Conservation (phyloP, 1,140 invertebrate species). For the Bilobella aurantiaca region DNA sequence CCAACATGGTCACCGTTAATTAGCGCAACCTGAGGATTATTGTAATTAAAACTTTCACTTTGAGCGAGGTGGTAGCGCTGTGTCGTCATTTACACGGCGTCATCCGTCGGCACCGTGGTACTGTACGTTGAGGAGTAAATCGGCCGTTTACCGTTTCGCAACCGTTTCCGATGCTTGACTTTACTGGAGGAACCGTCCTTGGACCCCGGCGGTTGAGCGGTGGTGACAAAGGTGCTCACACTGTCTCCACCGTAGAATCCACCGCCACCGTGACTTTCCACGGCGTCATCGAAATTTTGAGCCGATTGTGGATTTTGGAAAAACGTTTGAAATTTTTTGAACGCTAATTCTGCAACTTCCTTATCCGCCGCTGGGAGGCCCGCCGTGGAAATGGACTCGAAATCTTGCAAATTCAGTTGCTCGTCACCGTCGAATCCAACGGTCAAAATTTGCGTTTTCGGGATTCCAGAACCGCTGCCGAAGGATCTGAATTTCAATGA, state of each 20-base stretch:
- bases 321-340: slow-evolving; percentile 25
- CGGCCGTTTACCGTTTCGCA: background rate
- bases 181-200: no score
- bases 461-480: background rate
- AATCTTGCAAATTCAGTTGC: slow-evolving; percentile 26
- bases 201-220: no score
- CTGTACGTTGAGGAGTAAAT: background rate
- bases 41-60: no score
- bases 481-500: no score
- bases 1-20: no score
- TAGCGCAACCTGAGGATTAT: no score
- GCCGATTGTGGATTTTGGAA: slow-evolving; percentile 23
- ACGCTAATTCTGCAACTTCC: slow-evolving; percentile 25
- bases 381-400: slow-evolving; percentile 16
- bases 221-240: no score
- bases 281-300: slow-evolving; percentile 1
- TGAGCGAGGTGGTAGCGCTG: background rate
- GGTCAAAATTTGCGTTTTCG: slow-evolving; percentile 28
- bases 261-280: background rate
- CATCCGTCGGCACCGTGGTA: background rate
- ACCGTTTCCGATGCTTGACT: background rate
- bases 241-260: background rate
- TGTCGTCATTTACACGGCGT: background rate
- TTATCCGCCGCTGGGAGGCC: slow-evolving; percentile 17
- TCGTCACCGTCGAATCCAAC: slow-evolving; percentile 30